Percentiles rank a stretch among this genome's conserved stretches.
These are phyloP conservation scores for Rotaria macrura DNA, from an alignment of 2,888 invertebrate genomes.

Conservation along the genomic window DNA sequence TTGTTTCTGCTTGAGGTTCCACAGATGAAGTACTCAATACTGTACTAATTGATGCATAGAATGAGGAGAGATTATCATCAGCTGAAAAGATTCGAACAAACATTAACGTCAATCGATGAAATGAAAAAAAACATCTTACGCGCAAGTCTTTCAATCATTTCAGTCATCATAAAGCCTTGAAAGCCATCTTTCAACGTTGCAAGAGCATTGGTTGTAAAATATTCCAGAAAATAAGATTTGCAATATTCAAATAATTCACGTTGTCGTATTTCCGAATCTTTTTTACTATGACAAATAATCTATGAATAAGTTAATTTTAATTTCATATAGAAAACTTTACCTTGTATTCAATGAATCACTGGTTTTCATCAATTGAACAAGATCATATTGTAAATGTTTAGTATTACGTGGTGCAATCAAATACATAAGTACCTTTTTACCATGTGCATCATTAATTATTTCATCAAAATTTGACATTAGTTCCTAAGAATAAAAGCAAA, in stretches of 20 bases:
- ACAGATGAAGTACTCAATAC: background rate
- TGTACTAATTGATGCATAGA: background rate
- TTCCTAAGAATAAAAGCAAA: conserved; percentile 50
- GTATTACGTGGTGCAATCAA: conserved; percentile 70
- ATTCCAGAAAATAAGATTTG: conserved; percentile 21
- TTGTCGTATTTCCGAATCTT: conserved; percentile 41
- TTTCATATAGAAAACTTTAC: conserved; percentile 38
- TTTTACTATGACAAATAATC: conserved; percentile 42
- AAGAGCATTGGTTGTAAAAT: conserved; percentile 14
- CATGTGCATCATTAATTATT: conserved; percentile 67
- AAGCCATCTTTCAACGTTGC: conserved; percentile 24
- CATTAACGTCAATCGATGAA: no score
- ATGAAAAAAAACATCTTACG: background rate
- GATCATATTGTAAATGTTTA: conserved; percentile 69
- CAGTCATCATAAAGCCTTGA: conserved; percentile 24
- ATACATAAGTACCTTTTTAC: conserved; percentile 75
- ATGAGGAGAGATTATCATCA: background rate
- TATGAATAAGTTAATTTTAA: background rate
- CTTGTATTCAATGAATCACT: conserved; percentile 63
- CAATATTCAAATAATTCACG: conserved; percentile 40
- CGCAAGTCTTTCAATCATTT: conserved; percentile 26
- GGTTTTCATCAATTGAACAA: conserved; percentile 63
- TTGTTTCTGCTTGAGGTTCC: background rate
- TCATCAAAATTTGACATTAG: conserved; percentile 61
- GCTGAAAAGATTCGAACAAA: background rate